Evolutionary conservation across 2,797 vertebrate species (phyloP).

Genomic region (Danionella dracula): DNA sequence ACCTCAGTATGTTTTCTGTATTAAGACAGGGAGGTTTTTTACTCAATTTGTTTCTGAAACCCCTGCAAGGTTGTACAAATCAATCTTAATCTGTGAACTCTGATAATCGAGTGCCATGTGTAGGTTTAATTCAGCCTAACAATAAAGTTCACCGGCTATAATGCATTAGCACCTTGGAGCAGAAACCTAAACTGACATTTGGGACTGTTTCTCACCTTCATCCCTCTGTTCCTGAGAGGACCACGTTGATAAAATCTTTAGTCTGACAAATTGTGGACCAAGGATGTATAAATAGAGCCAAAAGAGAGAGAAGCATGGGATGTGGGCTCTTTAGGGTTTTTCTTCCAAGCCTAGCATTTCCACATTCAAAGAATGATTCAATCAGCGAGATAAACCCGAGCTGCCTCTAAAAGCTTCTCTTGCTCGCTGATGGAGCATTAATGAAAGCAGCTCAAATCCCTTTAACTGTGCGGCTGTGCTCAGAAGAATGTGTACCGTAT

Average conservation of each 20-base stretch:
- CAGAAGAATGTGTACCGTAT: slow-evolving; percentile 40
- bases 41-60: no score
- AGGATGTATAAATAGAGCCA: background rate
- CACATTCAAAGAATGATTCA: slow-evolving; percentile 39
- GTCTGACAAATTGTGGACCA: slow-evolving; percentile 5
- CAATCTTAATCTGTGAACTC: background rate
- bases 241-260: background rate
- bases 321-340: slow-evolving; percentile 25
- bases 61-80: background rate
- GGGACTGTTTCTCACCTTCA: background rate
- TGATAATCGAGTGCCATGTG: slow-evolving; percentile 8
- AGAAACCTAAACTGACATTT: background rate
- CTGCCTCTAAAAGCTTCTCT: slow-evolving; percentile 37
- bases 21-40: no score
- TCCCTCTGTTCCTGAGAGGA: background rate
- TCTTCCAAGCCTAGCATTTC: slow-evolving; percentile 19
- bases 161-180: slow-evolving; percentile 8
- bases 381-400: slow-evolving; percentile 39
- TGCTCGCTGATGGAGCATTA: slow-evolving; percentile 43
- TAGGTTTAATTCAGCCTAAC: slow-evolving; percentile 2
- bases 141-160: slow-evolving; percentile 18
- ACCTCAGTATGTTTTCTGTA: no score
- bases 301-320: slow-evolving; percentile 27
- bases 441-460: slow-evolving; percentile 50
- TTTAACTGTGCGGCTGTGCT: slow-evolving; percentile 40